Conservation (phyloP, 2,797 vertebrate genomes). For the Muraenolepis orangiensis region DNA sequence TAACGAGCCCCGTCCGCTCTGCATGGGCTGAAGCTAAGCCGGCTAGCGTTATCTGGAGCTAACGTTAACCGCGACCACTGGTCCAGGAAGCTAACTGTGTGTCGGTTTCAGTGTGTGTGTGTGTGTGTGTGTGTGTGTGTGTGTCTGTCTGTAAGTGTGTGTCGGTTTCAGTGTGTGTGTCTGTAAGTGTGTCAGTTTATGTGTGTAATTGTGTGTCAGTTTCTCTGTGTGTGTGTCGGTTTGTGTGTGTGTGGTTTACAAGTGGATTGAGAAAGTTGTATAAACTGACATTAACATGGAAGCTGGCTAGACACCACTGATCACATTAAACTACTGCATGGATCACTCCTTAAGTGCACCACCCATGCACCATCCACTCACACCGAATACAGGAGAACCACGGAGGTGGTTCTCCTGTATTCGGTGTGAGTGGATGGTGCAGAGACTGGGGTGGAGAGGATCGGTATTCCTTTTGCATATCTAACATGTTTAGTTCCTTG, state of each 20-base stretch:
- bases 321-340: background rate
- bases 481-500: background rate
- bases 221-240: background rate
- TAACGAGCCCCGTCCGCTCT: background rate
- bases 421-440: background rate
- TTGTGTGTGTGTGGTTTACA: no score
- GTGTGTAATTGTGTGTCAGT: background rate
- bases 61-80: conserved; percentile 37
- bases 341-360: background rate
- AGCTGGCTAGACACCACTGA: conserved; percentile 34
- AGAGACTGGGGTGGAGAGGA: background rate
- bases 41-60: conserved; percentile 21
- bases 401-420: background rate
- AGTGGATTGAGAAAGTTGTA: conserved; percentile 23
- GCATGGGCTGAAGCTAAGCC: background rate
- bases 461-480: background rate
- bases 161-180: no score
- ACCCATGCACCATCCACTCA: background rate
- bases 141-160: no score
- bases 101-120: background rate
- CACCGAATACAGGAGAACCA: background rate
- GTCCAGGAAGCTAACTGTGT: conserved; percentile 4
- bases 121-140: background rate
- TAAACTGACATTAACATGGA: conserved; percentile 31
- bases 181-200: background rate